Evolutionary conservation across 2,797 vertebrate species (phyloP).

Genomic region (Gymnoscopelus braueri): DNA sequence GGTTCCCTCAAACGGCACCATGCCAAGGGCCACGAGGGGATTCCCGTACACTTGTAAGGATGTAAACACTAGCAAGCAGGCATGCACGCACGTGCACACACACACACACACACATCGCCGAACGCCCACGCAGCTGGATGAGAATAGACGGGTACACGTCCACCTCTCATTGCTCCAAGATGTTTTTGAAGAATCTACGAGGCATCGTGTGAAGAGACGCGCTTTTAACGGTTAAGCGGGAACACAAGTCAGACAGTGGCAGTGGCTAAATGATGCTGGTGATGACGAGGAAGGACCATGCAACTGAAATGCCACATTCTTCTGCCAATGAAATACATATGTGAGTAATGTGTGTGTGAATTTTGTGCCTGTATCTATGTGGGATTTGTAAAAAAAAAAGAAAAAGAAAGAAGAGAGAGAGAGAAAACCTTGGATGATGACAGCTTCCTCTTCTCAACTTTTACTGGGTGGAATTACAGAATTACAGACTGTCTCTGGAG

Average conservation of each 20-base stretch:
- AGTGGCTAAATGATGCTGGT: constrained; percentile 6
- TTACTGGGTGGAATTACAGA: too few species aligned
- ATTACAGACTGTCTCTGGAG: too few species aligned
- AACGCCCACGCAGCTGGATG: constrained; percentile 23
- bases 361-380: too few species aligned
- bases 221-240: constrained; percentile 29
- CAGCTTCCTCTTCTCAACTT: too few species aligned
- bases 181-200: constrained; percentile 3
- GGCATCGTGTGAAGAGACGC: neutral
- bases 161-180: constrained; percentile 55
- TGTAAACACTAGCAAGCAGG: neutral
- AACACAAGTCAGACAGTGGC: constrained; percentile 25
- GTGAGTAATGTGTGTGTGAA: too few species aligned
- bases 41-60: constrained; percentile 47
- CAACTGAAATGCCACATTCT: too few species aligned
- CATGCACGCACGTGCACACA: constrained; percentile 30
- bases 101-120: constrained; percentile 15
- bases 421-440: too few species aligned
- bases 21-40: constrained; percentile 61
- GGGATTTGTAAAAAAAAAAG: too few species aligned
- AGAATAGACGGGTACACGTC: constrained; percentile 40
- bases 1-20: constrained; percentile 35
- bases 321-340: too few species aligned
- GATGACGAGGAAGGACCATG: too few species aligned
- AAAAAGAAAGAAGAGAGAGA: too few species aligned